Base-by-base conservation (phyloP, 2,888 invertebrate species). In the Apodemia duryi region DNA sequence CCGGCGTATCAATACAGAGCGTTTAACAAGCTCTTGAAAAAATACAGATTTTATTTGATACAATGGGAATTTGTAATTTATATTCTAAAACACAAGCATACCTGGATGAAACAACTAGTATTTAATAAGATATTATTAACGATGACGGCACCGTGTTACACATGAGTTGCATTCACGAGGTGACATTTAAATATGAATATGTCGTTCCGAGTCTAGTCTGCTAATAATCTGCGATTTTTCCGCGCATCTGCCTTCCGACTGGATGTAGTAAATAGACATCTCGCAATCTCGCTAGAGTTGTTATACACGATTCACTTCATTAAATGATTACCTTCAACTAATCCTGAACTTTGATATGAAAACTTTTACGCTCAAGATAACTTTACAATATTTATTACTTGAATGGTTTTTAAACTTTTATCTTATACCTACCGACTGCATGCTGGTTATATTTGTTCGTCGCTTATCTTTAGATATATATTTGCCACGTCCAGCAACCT, bases 171-270 rank as follows among this genome's bases (percentile, higher is more conserved):
- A 81, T 75, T 79, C 76, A 78, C 82, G 80, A 75, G 77, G 77
- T 81, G 82, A 83, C 83, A 91, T 91, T 89, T 88, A 84, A 89
- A 91, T 90, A 88, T 89, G 90, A 91, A 89, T 88, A 82, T 84
- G 85, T 84, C 86, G 82, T 77, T 77, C 71, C 80, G 77, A 75
- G 79, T 75, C 77, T 75, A 80, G 77, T 73, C 77, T 70, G 80
- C 81, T 90, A 88, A 89, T 91, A 89, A 89, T 83, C 81, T 84
- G 71, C 76, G 85, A 89, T 89, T 90, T 88, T 91, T 91, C 88
- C 85, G 84, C 88, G 75, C 90, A 83, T 81, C 84, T 86, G 88
- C 77, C 70, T 76, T 67, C 76, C 71, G 67, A 69, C 70, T 75
- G 64, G 49, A 68, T 70, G 71, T 70, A 68, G 66, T 66, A 68